A percentile compares a stretch with the other conserved stretches of the same genome.
phyloP scores from a whole-genome alignment of 2,888 invertebrate genomes.

The Drosophila diplacantha region DNA sequence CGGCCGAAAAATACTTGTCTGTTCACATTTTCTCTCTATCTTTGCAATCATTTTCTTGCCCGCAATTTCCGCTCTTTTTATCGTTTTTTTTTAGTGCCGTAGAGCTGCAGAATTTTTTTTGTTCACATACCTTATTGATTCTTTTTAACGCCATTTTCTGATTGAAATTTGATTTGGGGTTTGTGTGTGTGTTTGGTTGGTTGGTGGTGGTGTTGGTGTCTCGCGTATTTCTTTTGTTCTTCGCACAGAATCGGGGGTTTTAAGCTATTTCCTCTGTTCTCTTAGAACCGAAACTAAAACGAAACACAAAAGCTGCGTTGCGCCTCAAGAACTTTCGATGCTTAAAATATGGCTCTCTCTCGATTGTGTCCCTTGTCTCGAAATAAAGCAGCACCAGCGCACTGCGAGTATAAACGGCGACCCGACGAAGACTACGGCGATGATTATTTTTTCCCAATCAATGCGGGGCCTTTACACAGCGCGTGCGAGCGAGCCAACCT shows the following conservation, averaged over 20 bases:
- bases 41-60: slow-evolving; percentile 32
- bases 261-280: slow-evolving; percentile 15
- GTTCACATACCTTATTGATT: slow-evolving; percentile 88
- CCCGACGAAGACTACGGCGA: slow-evolving; percentile 68
- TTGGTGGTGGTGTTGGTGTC: slow-evolving; percentile 57
- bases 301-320: slow-evolving; percentile 68
- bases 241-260: slow-evolving; percentile 33
- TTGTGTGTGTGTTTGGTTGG: slow-evolving; percentile 56
- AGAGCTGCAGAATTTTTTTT: slow-evolving; percentile 52
- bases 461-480: slow-evolving; percentile 28
- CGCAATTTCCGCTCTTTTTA: slow-evolving; percentile 37
- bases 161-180: slow-evolving; percentile 75
- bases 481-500: slow-evolving; percentile 50
- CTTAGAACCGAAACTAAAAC: slow-evolving; percentile 56
- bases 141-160: slow-evolving; percentile 95
- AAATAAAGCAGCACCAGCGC: slow-evolving; percentile 61
- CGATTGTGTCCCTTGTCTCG: slow-evolving; percentile 62
- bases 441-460: slow-evolving; percentile 49
- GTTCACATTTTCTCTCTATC: slow-evolving; percentile 56
- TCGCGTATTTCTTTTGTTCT: slow-evolving; percentile 62
- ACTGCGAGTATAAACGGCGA: slow-evolving; percentile 68
- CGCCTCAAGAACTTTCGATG: slow-evolving; percentile 51
- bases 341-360: slow-evolving; percentile 38
- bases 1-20: slow-evolving; percentile 31
- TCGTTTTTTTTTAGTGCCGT: slow-evolving; percentile 33